These are phyloP conservation scores for Charaxes varanes DNA, from an alignment of 1,140 invertebrate species.

Conservation along the genomic window DNA sequence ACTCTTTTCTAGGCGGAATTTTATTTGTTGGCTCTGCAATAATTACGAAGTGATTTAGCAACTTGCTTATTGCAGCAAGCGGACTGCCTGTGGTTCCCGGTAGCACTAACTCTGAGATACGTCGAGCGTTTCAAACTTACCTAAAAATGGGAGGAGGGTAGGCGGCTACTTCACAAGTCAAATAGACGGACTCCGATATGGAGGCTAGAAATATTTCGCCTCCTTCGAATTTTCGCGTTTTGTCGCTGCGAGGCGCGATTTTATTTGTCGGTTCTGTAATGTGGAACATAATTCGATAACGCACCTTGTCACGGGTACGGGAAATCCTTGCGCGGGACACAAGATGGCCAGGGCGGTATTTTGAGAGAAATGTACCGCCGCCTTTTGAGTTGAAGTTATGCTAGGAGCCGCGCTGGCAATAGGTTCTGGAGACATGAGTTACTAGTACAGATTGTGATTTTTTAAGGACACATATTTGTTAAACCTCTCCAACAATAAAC, in stretches of 20 bases:
- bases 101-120: no score
- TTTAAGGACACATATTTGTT: no score
- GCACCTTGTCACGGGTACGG: slow-evolving; percentile 82
- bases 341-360: slow-evolving; percentile 73
- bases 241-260: slow-evolving; percentile 75
- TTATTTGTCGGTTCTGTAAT: slow-evolving; percentile 61
- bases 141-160: slow-evolving; percentile 80
- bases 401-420: slow-evolving; percentile 75
- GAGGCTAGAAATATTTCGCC: slow-evolving; percentile 79
- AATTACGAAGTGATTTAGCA: slow-evolving; percentile 24
- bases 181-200: slow-evolving; percentile 71
- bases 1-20: slow-evolving; percentile 78
- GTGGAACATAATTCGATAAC: slow-evolving; percentile 38
- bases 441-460: neutral
- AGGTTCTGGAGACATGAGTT: slow-evolving; percentile 71
- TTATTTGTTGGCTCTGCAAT: slow-evolving; percentile 82
- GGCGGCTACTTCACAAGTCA: slow-evolving; percentile 78
- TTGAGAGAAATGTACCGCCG: slow-evolving; percentile 52
- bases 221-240: slow-evolving; percentile 75
- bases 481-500: no score
- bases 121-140: slow-evolving; percentile 72
- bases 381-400: slow-evolving; percentile 71
- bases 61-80: neutral
- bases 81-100: no score
- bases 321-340: slow-evolving; percentile 81